Conservation (phyloP, 2,113 vertebrate genomes). For the Petromus typicus region DNA sequence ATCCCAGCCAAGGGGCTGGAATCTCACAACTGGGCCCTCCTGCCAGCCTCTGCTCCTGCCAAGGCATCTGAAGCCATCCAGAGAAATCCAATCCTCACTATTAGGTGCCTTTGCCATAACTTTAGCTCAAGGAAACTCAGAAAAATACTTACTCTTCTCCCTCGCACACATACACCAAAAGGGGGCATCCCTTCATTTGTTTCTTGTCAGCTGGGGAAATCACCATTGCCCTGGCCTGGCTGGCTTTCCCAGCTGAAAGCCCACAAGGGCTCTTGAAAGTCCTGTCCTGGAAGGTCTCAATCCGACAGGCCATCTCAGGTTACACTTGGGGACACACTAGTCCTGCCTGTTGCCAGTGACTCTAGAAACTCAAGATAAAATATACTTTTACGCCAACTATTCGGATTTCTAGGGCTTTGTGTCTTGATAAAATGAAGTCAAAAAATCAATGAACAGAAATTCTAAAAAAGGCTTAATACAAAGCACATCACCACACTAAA, state of each 20-base stretch:
- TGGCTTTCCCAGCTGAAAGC: not conserved
- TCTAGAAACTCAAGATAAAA: slow-evolving; percentile 45
- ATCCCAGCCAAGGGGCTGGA: slow-evolving; percentile 73
- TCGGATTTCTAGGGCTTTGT: slow-evolving; percentile 34
- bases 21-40: slow-evolving; percentile 54
- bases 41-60: slow-evolving; percentile 37
- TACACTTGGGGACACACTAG: not conserved
- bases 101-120: not conserved
- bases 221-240: not conserved
- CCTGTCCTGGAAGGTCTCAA: slow-evolving; percentile 5
- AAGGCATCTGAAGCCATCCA: slow-evolving; percentile 24
- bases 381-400: not conserved
- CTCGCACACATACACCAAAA: too few relatives aligned
- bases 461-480: not conserved
- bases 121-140: slow-evolving; percentile 69
- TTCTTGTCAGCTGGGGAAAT: not conserved
- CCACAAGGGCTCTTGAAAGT: slow-evolving; percentile 6
- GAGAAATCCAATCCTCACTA: slow-evolving; percentile 54
- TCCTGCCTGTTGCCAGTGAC: not conserved
- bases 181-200: not conserved
- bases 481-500: not conserved
- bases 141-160: not conserved
- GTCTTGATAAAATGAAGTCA: not conserved
- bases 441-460: not conserved
- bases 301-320: not conserved